Evolutionary conservation across 2,888 invertebrate species (phyloP).

Genomic region (Eretmocerus hayati): DNA sequence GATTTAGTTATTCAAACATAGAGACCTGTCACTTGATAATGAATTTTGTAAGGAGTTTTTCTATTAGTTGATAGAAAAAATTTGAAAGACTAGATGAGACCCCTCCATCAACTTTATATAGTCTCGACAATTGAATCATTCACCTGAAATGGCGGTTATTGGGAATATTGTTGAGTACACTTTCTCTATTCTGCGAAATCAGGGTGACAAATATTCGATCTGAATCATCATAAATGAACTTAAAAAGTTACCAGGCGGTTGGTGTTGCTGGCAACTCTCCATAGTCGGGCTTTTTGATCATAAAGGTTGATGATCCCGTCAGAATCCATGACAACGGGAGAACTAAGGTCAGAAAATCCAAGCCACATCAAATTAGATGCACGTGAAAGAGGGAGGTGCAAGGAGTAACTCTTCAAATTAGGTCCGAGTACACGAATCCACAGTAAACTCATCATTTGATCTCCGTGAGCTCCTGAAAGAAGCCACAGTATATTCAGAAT

Average conservation of each 20-base stretch:
- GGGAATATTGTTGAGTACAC: too few relatives aligned
- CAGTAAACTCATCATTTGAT: conserved; percentile 54
- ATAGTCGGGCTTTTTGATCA: conserved; percentile 60
- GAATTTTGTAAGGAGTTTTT: too few relatives aligned
- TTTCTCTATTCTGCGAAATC: too few relatives aligned
- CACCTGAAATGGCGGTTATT: too few relatives aligned
- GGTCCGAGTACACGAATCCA: conserved; percentile 48
- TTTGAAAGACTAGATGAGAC: too few relatives aligned
- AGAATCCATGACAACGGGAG: conserved; percentile 71
- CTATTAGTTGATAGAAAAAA: too few relatives aligned
- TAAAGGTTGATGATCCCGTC: conserved; percentile 69
- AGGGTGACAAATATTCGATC: too few relatives aligned
- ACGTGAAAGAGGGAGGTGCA: conserved; percentile 62
- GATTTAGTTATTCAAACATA: too few relatives aligned
- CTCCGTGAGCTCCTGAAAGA: conserved; percentile 44
- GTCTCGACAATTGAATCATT: too few relatives aligned
- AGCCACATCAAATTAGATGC: conserved; percentile 65
- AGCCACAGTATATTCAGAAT: neutral
- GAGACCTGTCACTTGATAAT: too few relatives aligned
- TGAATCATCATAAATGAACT: too few relatives aligned
- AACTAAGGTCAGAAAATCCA: conserved; percentile 75
- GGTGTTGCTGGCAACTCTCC: conserved; percentile 78
- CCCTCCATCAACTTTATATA: too few relatives aligned
- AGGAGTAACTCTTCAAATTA: conserved; percentile 48
- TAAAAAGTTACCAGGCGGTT: conserved; percentile 61